Percentiles rank a stretch among this genome's conserved stretches.
phyloP scores from a whole-genome alignment of 2,888 invertebrate genomes.

The Eulithis prunata region DNA sequence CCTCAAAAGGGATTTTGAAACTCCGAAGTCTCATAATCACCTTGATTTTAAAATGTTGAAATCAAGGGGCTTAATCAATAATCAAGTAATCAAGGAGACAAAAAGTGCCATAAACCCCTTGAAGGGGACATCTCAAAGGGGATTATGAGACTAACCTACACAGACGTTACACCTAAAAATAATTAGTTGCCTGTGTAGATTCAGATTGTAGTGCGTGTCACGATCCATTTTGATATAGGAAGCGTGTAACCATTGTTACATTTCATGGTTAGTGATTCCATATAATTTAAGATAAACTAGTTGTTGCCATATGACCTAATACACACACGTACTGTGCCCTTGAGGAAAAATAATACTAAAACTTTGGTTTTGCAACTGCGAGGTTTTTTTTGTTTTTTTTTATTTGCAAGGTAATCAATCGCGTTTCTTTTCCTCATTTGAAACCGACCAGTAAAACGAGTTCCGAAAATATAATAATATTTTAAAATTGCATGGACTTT shows the following conservation, averaged over 20 bases:
- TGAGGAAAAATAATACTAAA: slow-evolving; percentile 1
- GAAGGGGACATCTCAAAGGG: no score
- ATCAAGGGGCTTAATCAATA: no score
- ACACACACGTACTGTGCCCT: not conserved
- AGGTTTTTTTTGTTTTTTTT: no score
- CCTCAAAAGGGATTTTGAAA: no score
- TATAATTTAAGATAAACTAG: slow-evolving; percentile 5
- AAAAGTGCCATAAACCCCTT: no score
- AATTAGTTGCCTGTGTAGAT: slow-evolving; percentile 7
- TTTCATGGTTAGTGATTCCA: slow-evolving; percentile 13
- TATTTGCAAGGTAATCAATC: no score
- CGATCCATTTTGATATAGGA: slow-evolving; percentile 13
- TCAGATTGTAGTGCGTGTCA: slow-evolving; percentile 17
- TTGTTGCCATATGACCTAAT: not conserved
- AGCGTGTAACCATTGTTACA: slow-evolving; percentile 23
- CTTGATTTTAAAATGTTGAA: no score
- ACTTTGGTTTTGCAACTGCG: not conserved
- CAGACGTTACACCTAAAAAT: not conserved
- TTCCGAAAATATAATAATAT: not conserved
- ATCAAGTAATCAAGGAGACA: no score
- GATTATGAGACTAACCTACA: slow-evolving; percentile 2
- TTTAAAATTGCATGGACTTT: no score
- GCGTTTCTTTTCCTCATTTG: slow-evolving; percentile 3
- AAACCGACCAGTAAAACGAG: slow-evolving; percentile 1
- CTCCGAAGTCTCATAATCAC: no score